phyloP scores from a whole-genome alignment of 2,113 vertebrate genomes.

The Dipodomys stephensi region DNA sequence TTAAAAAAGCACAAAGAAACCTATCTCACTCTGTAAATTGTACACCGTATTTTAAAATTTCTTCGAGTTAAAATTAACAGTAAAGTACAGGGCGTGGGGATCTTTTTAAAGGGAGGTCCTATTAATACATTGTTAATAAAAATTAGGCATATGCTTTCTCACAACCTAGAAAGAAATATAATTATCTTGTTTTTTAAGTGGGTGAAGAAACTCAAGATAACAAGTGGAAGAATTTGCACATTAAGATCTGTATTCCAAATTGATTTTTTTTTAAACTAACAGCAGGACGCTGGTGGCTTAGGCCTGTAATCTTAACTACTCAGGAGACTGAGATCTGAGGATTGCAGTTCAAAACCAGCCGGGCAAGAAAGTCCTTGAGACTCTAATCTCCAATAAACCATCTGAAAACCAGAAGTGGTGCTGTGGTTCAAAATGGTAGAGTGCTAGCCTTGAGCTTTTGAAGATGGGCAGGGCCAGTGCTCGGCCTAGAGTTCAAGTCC shows the following conservation, averaged over 20 bases:
- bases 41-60: not conserved
- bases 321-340: too few relatives aligned
- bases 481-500: too few relatives aligned
- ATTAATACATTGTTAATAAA: not conserved
- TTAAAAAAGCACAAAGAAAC: not conserved
- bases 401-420: too few relatives aligned
- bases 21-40: not conserved
- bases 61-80: not conserved
- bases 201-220: not conserved
- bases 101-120: not conserved
- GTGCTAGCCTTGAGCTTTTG: too few relatives aligned
- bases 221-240: not conserved
- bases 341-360: too few relatives aligned
- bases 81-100: not conserved
- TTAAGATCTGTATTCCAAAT: slow-evolving; percentile 1
- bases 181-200: slow-evolving; percentile 25
- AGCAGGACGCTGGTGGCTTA: too few relatives aligned
- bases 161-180: not conserved
- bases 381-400: too few relatives aligned
- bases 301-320: too few relatives aligned
- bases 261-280: not conserved
- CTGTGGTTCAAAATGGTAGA: too few relatives aligned
- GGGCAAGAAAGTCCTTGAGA: too few relatives aligned
- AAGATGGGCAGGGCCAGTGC: too few relatives aligned
- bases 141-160: not conserved